Conservation (phyloP, 92 coral and sea anemone genomes). For the Palythoa caribaeorum region DNA sequence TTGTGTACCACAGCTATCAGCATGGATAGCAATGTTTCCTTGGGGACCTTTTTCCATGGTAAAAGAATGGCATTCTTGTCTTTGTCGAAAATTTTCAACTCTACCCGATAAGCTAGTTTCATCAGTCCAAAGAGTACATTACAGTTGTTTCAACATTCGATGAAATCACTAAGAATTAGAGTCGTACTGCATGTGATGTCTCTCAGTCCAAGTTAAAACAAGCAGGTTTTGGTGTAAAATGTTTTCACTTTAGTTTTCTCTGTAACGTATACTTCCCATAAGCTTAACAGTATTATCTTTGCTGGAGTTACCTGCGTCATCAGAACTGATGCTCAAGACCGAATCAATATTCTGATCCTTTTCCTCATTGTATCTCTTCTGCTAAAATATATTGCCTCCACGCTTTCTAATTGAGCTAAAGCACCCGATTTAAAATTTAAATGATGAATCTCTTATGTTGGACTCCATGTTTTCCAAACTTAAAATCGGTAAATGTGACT, state of each 20-base stretch:
- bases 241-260: constrained; percentile 29
- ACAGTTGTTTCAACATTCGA: constrained; percentile 22
- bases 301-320: constrained; percentile 11
- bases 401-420: constrained; percentile 33
- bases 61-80: constrained; percentile 35
- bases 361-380: constrained; percentile 39
- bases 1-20: too few species aligned
- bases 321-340: constrained; percentile 40
- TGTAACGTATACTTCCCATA: constrained; percentile 9
- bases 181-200: background rate
- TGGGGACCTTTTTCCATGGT: constrained; percentile 47
- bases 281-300: constrained; percentile 24
- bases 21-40: constrained; percentile 52
- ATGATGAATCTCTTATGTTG: constrained; percentile 17
- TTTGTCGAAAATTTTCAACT: constrained; percentile 34
- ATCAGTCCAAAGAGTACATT: constrained; percentile 33
- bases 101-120: constrained; percentile 49
- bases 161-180: background rate
- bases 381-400: constrained; percentile 36
- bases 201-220: constrained; percentile 9
- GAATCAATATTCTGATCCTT: constrained; percentile 36
- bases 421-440: constrained; percentile 41
- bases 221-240: constrained; percentile 31
- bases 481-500: too few species aligned
- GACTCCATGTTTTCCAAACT: constrained; percentile 15